A percentile compares a stretch with the other conserved stretches of the same genome.
Evolutionary conservation across 2,113 vertebrate species (phyloP).

Genomic region (Oryzias curvinotus): DNA sequence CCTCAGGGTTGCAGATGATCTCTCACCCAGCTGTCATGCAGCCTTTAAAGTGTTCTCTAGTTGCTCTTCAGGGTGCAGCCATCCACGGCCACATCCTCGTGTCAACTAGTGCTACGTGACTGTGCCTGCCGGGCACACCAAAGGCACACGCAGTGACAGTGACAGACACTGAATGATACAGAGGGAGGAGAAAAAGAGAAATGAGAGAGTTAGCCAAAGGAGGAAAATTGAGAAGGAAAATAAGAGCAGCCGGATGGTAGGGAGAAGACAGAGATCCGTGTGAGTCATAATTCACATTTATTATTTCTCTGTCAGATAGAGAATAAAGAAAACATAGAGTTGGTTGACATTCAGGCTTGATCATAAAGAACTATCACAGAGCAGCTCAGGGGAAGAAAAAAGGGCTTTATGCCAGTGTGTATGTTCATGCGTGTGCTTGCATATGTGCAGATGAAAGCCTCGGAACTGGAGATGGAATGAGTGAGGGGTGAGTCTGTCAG

Average conservation of each 20-base stretch:
- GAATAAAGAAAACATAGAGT: conserved; percentile 71
- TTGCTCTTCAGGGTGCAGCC: conserved; percentile 71
- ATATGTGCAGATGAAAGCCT: conserved; percentile 63
- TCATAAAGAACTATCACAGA: conserved; percentile 64
- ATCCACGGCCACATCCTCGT: conserved; percentile 67
- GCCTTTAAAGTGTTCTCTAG: conserved; percentile 73
- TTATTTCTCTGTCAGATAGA: conserved; percentile 69
- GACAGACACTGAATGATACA: conserved; percentile 67
- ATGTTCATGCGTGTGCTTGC: neutral
- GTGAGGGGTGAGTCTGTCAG: conserved; percentile 61
- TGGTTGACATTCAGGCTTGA: conserved; percentile 67
- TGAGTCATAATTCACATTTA: conserved; percentile 69
- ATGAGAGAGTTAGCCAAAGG: conserved; percentile 30
- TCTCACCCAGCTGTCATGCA: conserved; percentile 68
- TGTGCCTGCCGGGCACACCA: conserved; percentile 67
- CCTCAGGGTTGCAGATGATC: conserved; percentile 51
- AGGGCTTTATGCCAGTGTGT: conserved; percentile 6
- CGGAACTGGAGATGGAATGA: conserved; percentile 53
- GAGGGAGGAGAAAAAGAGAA: conserved; percentile 53
- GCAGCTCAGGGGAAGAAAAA: conserved; percentile 28
- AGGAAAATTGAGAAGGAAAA: conserved; percentile 18
- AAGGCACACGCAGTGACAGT: conserved; percentile 58
- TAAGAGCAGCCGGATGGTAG: conserved; percentile 33
- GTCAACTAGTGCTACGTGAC: conserved; percentile 68
- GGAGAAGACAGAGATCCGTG: conserved; percentile 35